These are phyloP conservation scores for Hyperoodon ampullatus DNA, from an alignment of 2,113 vertebrate species.

Conservation along the genomic window DNA sequence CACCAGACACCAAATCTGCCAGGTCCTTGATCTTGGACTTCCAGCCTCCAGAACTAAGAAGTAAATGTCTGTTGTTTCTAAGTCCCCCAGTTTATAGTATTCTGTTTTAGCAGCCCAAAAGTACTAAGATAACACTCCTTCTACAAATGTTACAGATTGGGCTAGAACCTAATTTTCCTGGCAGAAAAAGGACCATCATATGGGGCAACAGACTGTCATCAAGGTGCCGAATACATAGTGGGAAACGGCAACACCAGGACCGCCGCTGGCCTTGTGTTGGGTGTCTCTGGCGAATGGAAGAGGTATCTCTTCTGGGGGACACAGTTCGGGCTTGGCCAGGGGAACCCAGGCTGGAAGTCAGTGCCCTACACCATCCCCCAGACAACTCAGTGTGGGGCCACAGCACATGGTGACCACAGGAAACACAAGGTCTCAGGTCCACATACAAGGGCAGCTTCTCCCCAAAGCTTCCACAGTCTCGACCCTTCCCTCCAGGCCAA, in stretches of 20 bases:
- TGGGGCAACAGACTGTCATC: neutral
- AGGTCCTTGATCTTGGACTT: neutral
- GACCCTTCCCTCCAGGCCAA: neutral
- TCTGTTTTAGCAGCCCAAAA: neutral
- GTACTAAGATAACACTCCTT: neutral
- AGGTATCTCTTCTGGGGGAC: neutral
- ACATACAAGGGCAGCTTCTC: accelerated
- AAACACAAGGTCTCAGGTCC: neutral
- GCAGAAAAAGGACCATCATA: neutral
- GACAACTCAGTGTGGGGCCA: neutral
- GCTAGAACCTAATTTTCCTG: neutral
- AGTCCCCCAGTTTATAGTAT: neutral
- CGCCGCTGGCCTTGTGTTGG: accelerated
- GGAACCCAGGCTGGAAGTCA: neutral
- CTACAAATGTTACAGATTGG: neutral
- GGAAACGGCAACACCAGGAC: accelerated
- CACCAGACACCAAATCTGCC: neutral
- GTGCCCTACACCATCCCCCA: accelerated
- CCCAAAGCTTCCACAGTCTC: neutral
- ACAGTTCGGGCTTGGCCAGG: neutral
- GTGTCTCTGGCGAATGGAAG: neutral
- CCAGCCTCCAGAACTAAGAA: neutral
- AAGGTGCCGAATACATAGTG: accelerated
- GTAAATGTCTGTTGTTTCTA: neutral
- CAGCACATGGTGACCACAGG: accelerated